Evolutionary conservation across 1,140 invertebrate genomes (phyloP).

Genomic region (Vanessa tameamea): DNA sequence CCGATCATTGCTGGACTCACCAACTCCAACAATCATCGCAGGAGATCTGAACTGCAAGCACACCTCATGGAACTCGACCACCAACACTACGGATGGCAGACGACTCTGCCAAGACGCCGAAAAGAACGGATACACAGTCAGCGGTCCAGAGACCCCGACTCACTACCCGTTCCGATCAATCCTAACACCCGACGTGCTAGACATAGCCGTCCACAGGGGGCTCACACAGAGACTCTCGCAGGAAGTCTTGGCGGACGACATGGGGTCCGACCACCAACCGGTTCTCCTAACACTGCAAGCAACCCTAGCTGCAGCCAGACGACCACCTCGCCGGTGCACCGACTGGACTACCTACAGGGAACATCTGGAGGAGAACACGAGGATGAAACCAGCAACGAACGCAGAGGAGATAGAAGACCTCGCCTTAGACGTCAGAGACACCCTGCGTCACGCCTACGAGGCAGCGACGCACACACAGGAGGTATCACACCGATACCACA

Average conservation of each 20-base stretch:
- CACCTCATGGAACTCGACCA: constrained; percentile 37
- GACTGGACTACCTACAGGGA: background rate
- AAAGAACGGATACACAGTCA: background rate
- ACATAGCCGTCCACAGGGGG: constrained; percentile 14
- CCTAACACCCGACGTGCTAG: constrained; percentile 10
- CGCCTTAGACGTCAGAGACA: background rate
- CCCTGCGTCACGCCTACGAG: background rate
- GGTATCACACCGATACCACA: background rate
- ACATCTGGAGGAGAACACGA: background rate
- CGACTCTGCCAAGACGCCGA: constrained; percentile 32
- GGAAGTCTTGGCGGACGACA: constrained; percentile 1
- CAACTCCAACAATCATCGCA: constrained; percentile 25
- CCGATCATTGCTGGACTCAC: constrained; percentile 18
- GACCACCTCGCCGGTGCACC: background rate
- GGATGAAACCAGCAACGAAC: background rate
- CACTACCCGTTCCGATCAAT: background rate
- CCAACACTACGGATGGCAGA: background rate
- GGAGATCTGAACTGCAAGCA: constrained; percentile 45
- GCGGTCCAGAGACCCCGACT: constrained; percentile 19
- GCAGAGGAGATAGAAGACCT: background rate
- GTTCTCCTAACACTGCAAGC: background rate
- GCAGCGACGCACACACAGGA: background rate
- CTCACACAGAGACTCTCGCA: background rate
- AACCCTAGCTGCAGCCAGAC: background rate
- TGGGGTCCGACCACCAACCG: constrained; percentile 19